phyloP scores from a whole-genome alignment of 2,113 vertebrate genomes.

The Poeciliopsis occidentalis region DNA sequence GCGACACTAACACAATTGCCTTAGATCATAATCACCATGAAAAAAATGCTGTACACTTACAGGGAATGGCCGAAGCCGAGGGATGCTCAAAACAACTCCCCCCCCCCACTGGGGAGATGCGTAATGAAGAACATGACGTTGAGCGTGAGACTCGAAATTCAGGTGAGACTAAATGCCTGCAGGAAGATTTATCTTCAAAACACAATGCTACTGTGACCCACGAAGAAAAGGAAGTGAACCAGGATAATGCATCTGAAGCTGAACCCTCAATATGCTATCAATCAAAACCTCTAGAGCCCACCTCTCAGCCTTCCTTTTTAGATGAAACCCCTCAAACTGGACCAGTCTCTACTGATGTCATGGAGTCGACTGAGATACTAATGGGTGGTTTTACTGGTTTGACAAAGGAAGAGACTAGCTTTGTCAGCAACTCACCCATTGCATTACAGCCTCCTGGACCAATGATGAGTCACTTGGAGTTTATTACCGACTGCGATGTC shows the following conservation, averaged over 20 bases:
- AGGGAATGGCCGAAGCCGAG: not conserved
- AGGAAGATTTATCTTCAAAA: slow-evolving; percentile 4
- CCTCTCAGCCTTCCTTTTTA: slow-evolving; percentile 31
- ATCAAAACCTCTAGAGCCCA: slow-evolving; percentile 19
- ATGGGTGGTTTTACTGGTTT: slow-evolving; percentile 4
- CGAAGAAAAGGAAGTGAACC: slow-evolving; percentile 40
- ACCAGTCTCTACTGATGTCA: slow-evolving; percentile 15
- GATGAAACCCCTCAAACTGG: slow-evolving; percentile 25
- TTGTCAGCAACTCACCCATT: slow-evolving; percentile 49
- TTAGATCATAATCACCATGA: slow-evolving; percentile 14
- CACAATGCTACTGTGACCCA: slow-evolving; percentile 10
- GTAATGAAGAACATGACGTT: slow-evolving; percentile 10
- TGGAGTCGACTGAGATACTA: not conserved
- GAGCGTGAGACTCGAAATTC: slow-evolving; percentile 19
- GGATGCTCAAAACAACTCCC: slow-evolving; percentile 9
- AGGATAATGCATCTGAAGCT: slow-evolving; percentile 6
- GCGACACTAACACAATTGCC: slow-evolving; percentile 1
- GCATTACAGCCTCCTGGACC: slow-evolving; percentile 59
- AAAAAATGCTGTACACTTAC: slow-evolving; percentile 26
- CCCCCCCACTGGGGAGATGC: slow-evolving; percentile 27
- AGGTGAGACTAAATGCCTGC: slow-evolving; percentile 4
- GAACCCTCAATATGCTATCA: slow-evolving; percentile 11
- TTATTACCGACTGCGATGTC: slow-evolving; percentile 63
- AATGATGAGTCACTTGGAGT: slow-evolving; percentile 76
- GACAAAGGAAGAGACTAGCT: slow-evolving; percentile 19